Evolutionary conservation across 2,888 invertebrate genomes (phyloP).

Genomic region (Mythimna loreyi): DNA sequence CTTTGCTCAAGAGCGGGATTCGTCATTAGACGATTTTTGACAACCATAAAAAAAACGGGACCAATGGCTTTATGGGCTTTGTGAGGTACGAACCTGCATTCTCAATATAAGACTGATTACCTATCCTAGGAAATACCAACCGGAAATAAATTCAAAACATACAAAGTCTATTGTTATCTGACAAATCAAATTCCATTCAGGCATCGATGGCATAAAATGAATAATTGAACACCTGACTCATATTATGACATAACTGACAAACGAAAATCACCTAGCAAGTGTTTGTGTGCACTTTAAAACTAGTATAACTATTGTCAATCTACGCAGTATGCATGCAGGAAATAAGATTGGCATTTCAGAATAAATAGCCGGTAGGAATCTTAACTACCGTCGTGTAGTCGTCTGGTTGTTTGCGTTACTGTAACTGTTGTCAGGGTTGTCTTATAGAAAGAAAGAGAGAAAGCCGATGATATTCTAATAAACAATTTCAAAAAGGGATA

Average conservation of each 20-base stretch:
- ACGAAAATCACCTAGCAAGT: slow-evolving; percentile 31
- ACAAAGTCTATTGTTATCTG: slow-evolving; percentile 19
- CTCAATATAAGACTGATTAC: too few relatives aligned
- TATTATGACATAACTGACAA: slow-evolving; percentile 31
- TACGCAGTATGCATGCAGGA: slow-evolving; percentile 46
- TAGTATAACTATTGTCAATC: slow-evolving; percentile 43
- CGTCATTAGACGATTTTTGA: too few relatives aligned
- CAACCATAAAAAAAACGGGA: too few relatives aligned
- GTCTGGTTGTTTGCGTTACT: slow-evolving; percentile 40
- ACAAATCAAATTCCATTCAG: slow-evolving; percentile 44
- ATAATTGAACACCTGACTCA: slow-evolving; percentile 34
- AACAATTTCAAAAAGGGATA: too few relatives aligned
- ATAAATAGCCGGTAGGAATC: slow-evolving; percentile 52
- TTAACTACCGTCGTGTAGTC: slow-evolving; percentile 43
- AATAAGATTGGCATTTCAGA: slow-evolving; percentile 52
- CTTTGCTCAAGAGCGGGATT: too few relatives aligned
- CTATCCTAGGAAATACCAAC: not conserved
- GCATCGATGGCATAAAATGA: slow-evolving; percentile 14
- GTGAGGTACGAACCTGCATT: too few relatives aligned
- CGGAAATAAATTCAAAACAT: slow-evolving; percentile 25
- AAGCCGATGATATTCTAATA: too few relatives aligned
- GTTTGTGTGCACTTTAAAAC: slow-evolving; percentile 1
- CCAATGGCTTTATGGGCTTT: too few relatives aligned
- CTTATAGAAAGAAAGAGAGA: not conserved
- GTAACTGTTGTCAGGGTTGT: slow-evolving; percentile 35